phyloP scores from a whole-genome alignment of 2,797 vertebrate species.

The Rhinophrynus dorsalis region DNA sequence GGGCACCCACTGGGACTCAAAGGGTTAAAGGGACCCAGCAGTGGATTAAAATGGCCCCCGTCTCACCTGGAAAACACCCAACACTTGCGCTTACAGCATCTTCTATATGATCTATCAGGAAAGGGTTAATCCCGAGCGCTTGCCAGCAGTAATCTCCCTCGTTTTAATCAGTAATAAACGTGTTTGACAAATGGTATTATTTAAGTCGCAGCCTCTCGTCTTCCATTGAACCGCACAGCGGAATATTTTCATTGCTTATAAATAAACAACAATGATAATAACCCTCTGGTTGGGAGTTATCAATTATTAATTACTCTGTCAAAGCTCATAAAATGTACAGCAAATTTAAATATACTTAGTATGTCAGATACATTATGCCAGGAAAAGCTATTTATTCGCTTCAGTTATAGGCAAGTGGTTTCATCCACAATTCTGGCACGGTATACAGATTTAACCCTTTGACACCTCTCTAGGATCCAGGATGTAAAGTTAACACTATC shows the following conservation, averaged over 20 bases:
- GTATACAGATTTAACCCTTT: conserved; percentile 23
- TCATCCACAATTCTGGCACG: no score
- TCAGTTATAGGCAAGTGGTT: no score
- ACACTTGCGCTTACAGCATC: no score
- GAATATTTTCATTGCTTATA: background rate
- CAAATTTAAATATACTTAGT: background rate
- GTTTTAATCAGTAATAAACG: conserved; percentile 2
- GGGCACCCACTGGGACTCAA: no score
- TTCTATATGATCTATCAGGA: no score
- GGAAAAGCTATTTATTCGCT: no score
- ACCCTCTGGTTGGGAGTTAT: background rate
- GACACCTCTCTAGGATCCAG: background rate
- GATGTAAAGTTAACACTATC: background rate
- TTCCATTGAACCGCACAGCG: background rate
- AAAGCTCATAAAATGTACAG: background rate
- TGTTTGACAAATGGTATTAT: conserved; percentile 17
- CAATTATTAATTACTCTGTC: background rate
- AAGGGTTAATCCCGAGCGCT: background rate
- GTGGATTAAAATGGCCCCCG: no score
- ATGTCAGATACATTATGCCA: background rate
- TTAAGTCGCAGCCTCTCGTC: background rate
- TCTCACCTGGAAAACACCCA: no score
- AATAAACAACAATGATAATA: conserved; percentile 18
- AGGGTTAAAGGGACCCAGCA: no score
- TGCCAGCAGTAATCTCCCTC: background rate